These are phyloP conservation scores for Amblyjoppa proteus DNA, from an alignment of 2,888 invertebrate species.

Conservation along the genomic window DNA sequence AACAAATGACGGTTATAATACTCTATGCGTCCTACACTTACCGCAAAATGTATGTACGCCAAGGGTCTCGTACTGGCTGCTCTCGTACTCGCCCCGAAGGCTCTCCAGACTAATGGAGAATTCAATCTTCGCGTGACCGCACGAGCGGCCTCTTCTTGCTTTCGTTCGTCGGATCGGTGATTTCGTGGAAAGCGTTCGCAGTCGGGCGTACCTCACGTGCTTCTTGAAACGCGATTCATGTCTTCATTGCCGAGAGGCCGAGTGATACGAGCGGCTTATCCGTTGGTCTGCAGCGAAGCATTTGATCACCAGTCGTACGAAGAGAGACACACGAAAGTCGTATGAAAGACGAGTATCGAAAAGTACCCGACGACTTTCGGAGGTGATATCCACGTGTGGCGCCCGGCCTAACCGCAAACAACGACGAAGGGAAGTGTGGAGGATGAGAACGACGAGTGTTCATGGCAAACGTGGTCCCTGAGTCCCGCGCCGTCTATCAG, in stretches of 20 bases:
- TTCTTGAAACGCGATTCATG: conserved; percentile 14
- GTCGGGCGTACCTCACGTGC: background rate
- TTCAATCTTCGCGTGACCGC: conserved; percentile 37
- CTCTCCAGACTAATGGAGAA: conserved; percentile 20
- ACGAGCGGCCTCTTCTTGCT: conserved; percentile 11
- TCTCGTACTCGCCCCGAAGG: conserved; percentile 3
- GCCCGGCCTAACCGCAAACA: background rate
- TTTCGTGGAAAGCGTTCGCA: conserved; percentile 21
- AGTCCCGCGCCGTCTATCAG: conserved; percentile 77
- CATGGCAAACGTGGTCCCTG: conserved; percentile 35
- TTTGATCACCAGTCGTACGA: background rate
- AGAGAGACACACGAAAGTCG: background rate
- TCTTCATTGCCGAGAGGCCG: conserved; percentile 15
- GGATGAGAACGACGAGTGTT: conserved; percentile 38
- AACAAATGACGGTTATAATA: conserved; percentile 26
- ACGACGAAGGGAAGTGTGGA: conserved; percentile 14
- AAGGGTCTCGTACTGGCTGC: background rate
- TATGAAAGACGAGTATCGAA: conserved; percentile 4
- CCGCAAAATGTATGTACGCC: conserved; percentile 18
- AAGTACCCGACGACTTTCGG: conserved; percentile 1
- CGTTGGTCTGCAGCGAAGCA: background rate
- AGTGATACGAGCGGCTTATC: background rate
- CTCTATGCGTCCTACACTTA: conserved; percentile 14
- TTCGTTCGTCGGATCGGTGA: background rate
- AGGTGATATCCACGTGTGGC: background rate